These are phyloP conservation scores for Drosophila sp. DNA, from an alignment of 1,140 invertebrate genomes.

Conservation along the genomic window DNA sequence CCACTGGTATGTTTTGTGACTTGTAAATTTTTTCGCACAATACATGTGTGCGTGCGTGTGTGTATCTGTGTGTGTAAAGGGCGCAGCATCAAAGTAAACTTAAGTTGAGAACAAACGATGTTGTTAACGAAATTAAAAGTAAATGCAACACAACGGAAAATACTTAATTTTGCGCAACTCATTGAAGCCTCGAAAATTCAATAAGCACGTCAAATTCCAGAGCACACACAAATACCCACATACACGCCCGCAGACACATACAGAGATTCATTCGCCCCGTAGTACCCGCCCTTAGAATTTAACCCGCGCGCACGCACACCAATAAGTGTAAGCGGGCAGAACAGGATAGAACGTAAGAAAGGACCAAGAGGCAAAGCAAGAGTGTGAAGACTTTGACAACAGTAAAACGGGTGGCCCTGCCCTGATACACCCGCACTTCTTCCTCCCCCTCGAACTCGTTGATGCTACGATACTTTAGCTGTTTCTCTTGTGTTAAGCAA, in stretches of 20 bases:
- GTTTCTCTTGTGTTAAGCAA: conserved; percentile 64
- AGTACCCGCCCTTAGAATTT: conserved; percentile 6
- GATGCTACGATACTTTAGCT: conserved; percentile 23
- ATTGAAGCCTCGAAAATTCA: conserved; percentile 59
- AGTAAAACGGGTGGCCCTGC: conserved; percentile 59
- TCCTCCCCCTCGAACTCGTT: conserved; percentile 2
- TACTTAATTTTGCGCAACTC: conserved; percentile 48
- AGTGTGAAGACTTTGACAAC: conserved; percentile 74
- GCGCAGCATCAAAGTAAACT: conserved; percentile 60
- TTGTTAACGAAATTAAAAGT: conserved; percentile 59
- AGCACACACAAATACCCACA: conserved; percentile 26
- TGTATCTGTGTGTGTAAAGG: conserved; percentile 60
- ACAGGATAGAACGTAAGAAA: conserved; percentile 22
- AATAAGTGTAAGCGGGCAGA: conserved; percentile 25
- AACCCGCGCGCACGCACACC: conserved; percentile 33
- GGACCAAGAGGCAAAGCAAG: conserved; percentile 27
- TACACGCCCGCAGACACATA: conserved; percentile 22
- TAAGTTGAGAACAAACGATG: conserved; percentile 26
- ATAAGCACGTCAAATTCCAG: conserved; percentile 77
- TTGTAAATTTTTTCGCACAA: conserved; percentile 50
- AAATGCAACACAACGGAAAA: conserved; percentile 52
- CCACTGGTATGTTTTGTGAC: conserved; percentile 36
- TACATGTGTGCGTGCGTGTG: conserved; percentile 36
- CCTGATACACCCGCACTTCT: background rate
- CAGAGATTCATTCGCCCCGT: conserved; percentile 13